phyloP scores from a whole-genome alignment of 1,140 invertebrate species.

The Drosophila sechellia region DNA sequence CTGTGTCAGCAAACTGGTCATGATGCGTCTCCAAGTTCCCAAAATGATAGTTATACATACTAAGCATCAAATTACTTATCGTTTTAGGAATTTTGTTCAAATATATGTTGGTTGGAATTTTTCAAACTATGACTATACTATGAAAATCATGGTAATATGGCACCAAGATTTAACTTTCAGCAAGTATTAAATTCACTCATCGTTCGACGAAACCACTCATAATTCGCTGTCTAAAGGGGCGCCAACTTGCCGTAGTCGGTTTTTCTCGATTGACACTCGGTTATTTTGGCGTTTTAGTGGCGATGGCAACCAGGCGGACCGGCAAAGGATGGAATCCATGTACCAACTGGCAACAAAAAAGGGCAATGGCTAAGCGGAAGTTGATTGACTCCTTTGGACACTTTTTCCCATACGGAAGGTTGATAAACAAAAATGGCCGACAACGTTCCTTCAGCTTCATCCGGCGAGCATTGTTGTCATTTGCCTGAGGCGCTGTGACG shows the following conservation, averaged over 20 bases:
- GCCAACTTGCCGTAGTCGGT: slow-evolving; percentile 40
- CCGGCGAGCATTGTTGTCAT: slow-evolving; percentile 33
- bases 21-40: too few species aligned
- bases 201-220: background rate
- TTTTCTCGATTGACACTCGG: slow-evolving; percentile 28
- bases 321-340: background rate
- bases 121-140: too few species aligned
- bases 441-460: slow-evolving; percentile 34
- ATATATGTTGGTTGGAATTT: too few species aligned
- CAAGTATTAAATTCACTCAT: background rate
- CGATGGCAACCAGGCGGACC: slow-evolving; percentile 27
- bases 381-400: slow-evolving; percentile 74
- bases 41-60: too few species aligned
- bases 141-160: too few species aligned
- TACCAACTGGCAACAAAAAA: slow-evolving; percentile 22
- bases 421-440: slow-evolving; percentile 75
- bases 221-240: background rate
- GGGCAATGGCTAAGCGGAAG: slow-evolving; percentile 47
- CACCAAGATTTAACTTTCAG: slow-evolving; percentile 2
- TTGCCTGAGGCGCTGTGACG: slow-evolving; percentile 22
- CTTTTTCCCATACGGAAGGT: slow-evolving; percentile 66
- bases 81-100: too few species aligned
- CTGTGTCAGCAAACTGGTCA: background rate
- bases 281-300: slow-evolving; percentile 30
- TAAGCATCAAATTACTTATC: too few species aligned